These are phyloP conservation scores for Sebastes goodei DNA, from an alignment of 2,797 vertebrate species.

Conservation along the genomic window DNA sequence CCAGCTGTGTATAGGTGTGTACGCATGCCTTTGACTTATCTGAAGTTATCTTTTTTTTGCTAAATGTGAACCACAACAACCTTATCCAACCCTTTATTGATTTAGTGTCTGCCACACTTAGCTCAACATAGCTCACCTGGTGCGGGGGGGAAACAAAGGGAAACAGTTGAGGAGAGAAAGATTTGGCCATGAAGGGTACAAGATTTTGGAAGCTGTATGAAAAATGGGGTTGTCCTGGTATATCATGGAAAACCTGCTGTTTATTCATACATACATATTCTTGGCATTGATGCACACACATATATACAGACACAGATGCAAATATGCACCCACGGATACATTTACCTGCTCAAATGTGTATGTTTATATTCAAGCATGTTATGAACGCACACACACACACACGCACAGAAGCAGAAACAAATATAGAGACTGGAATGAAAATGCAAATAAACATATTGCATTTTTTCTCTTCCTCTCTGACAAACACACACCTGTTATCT, in stretches of 20 bases:
- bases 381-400: conserved; percentile 2
- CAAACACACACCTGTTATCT: conserved; percentile 14
- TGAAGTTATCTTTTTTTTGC: conserved; percentile 45
- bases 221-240: neutral
- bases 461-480: neutral
- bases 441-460: conserved; percentile 8
- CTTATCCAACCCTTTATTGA: conserved; percentile 49
- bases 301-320: conserved; percentile 8
- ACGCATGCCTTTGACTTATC: conserved; percentile 12
- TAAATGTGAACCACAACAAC: conserved; percentile 42
- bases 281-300: neutral
- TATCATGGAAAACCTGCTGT: neutral
- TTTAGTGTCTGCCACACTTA: conserved; percentile 47
- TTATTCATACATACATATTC: conserved; percentile 41
- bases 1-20: conserved; percentile 6
- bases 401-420: neutral
- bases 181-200: neutral
- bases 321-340: neutral
- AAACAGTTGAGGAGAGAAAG: neutral
- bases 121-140: conserved; percentile 20
- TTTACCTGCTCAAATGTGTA: conserved; percentile 29
- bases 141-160: neutral
- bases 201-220: neutral
- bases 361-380: neutral
- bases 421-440: neutral